Conservation (phyloP, 1,140 invertebrate genomes). For the Apolygus lucorum region DNA sequence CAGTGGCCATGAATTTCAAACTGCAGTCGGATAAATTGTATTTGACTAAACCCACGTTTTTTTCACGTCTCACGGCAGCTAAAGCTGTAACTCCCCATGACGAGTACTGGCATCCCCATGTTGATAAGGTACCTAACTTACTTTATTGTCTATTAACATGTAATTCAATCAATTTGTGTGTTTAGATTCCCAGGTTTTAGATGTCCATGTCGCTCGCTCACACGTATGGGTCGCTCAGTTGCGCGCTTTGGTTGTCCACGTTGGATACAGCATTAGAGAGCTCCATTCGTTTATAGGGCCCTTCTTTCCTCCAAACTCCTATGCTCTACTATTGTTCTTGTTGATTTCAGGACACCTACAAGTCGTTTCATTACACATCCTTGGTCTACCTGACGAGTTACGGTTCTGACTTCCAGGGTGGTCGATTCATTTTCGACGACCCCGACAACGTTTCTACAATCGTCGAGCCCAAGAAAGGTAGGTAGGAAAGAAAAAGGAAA, state of each 20-base stretch:
- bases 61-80: constrained; percentile 62
- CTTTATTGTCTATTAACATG: too few species aligned
- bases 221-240: too few species aligned
- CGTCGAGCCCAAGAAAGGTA: constrained; percentile 65
- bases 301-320: too few species aligned
- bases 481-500: constrained; percentile 19
- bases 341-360: constrained; percentile 63
- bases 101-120: constrained; percentile 80
- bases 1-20: constrained; percentile 66
- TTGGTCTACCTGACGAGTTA: constrained; percentile 71
- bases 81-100: constrained; percentile 64
- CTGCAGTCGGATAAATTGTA: constrained; percentile 55
- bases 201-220: too few species aligned
- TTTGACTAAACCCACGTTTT: constrained; percentile 76
- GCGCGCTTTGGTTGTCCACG: too few species aligned
- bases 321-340: too few species aligned
- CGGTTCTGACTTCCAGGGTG: constrained; percentile 65
- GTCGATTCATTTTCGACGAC: constrained; percentile 74
- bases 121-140: constrained; percentile 84
- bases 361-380: constrained; percentile 77
- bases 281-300: too few species aligned
- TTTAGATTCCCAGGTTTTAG: too few species aligned
- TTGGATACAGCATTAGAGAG: too few species aligned
- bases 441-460: constrained; percentile 55
- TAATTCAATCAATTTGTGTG: too few species aligned